Base-by-base conservation (phyloP, 2,888 invertebrate species). In the Dasysyrphus tricinctus region DNA sequence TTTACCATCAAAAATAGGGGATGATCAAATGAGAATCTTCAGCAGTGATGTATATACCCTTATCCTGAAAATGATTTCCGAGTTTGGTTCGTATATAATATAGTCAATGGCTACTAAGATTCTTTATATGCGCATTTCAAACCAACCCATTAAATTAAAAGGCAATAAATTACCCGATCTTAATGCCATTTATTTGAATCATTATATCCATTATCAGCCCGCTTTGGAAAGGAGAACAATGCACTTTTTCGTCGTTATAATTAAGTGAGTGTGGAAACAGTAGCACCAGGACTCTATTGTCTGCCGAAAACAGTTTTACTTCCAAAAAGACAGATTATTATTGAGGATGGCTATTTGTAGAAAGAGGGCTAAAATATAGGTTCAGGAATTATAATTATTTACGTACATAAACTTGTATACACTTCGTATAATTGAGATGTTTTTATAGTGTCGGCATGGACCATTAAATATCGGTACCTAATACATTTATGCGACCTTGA, bases 71-170 rank as follows among this genome's bases (percentile, higher is more conserved):
- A 44, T 19, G 16, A 61, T 16, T 47, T 56, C 14, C n/a, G 59
- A 70, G 24, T 57, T 42, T 7, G 5, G 6, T 32, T 14, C 29
- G 29, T 0, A 44, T n/a, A 44, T 39, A 19, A 42, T n/a, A 39
- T 2, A 39, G 5, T 16, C 14, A n/a, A 51, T 72, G 80, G 73
- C 73, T 75, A 61, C 51, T n/a, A 34, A 9, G 19, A 69, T 72
- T 14, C 32, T n/a, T 9, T 29, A 29, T 54, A 54, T 54, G 54
- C n/a, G 76, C 37, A 11, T 78, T 81, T 87, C 87, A 89, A 85
- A 89, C 91, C 91, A 91, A 82, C 92, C 91, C 91, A 92, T 92
- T 92, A 92, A 92, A 92, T 92, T 92, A 92, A 92, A 92, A 91
- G 91, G 89, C 90, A 90, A 92, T 92, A 92, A 92, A 91, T 91